Conservation (phyloP, 2,888 invertebrate genomes). For the Melanargia galathea region DNA sequence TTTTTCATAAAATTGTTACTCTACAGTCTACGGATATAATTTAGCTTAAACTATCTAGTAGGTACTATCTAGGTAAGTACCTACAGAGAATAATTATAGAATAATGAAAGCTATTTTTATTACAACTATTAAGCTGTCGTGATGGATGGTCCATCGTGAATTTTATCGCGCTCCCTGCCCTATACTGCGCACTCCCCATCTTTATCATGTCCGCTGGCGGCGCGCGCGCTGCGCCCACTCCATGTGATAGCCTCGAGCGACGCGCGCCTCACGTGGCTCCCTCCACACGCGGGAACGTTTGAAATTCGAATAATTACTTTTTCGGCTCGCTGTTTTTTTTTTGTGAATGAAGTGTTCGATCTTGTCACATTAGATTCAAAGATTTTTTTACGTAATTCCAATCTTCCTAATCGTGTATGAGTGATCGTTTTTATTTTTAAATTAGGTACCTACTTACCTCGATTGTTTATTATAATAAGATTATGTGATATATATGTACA, state of each 20-base stretch:
- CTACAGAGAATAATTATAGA: too few species aligned
- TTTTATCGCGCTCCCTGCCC: conserved; percentile 49
- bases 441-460: too few species aligned
- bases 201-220: conserved; percentile 66
- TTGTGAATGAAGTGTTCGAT: conserved; percentile 27
- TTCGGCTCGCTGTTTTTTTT: conserved; percentile 32
- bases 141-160: conserved; percentile 21
- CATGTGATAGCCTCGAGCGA: conserved; percentile 81
- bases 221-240: conserved; percentile 62
- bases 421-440: conserved; percentile 17
- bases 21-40: conserved; percentile 6
- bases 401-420: conserved; percentile 4
- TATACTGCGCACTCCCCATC: conserved; percentile 64
- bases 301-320: conserved; percentile 48
- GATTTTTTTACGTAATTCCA: conserved; percentile 5
- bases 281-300: conserved; percentile 59
- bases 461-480: conserved; percentile 17
- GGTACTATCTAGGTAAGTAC: too few species aligned
- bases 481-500: neutral
- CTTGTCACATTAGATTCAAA: conserved; percentile 15
- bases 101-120: conserved; percentile 7
- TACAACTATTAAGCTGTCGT: conserved; percentile 15
- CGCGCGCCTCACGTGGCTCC: conserved; percentile 65
- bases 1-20: too few species aligned
- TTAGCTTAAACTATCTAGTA: conserved; percentile 3